Conservation (phyloP, 2,888 invertebrate genomes). For the Xestia sexstrigata region DNA sequence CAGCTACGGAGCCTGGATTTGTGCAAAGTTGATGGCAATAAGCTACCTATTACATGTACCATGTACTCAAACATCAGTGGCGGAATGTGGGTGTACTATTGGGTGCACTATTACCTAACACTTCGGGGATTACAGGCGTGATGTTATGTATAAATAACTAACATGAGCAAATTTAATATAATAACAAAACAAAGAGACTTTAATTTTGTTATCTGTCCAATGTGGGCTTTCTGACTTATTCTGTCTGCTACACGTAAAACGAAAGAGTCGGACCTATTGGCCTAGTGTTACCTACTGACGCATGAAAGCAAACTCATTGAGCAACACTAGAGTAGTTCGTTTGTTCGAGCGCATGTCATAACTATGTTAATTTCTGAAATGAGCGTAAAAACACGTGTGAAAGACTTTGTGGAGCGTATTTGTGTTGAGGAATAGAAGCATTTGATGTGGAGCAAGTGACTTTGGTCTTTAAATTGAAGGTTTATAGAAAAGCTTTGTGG, state of each 20-base stretch:
- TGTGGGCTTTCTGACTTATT: constrained; percentile 6
- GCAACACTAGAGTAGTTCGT: constrained; percentile 37
- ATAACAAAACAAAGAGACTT: too few relatives aligned
- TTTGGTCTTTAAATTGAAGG: neutral
- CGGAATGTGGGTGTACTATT: too few relatives aligned
- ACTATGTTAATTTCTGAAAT: constrained; percentile 60
- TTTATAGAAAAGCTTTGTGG: too few relatives aligned
- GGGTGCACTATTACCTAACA: too few relatives aligned
- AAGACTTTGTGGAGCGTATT: constrained; percentile 23
- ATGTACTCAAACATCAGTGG: too few relatives aligned
- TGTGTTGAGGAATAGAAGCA: constrained; percentile 24
- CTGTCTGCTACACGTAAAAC: fast-evolving
- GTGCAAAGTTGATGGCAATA: too few relatives aligned
- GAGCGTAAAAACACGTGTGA: constrained; percentile 43
- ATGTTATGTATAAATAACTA: too few relatives aligned
- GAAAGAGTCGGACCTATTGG: constrained; percentile 6
- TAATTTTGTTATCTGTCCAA: neutral
- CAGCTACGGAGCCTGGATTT: too few relatives aligned
- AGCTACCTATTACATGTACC: too few relatives aligned
- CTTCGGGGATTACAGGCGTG: too few relatives aligned
- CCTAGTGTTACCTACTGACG: constrained; percentile 41
- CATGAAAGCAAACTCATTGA: constrained; percentile 51
- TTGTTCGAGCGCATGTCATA: constrained; percentile 45
- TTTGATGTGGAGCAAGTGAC: constrained; percentile 19
- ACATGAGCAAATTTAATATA: too few relatives aligned